Conservation (phyloP, 2,888 invertebrate genomes). For the Drosophila nigricruria region DNA sequence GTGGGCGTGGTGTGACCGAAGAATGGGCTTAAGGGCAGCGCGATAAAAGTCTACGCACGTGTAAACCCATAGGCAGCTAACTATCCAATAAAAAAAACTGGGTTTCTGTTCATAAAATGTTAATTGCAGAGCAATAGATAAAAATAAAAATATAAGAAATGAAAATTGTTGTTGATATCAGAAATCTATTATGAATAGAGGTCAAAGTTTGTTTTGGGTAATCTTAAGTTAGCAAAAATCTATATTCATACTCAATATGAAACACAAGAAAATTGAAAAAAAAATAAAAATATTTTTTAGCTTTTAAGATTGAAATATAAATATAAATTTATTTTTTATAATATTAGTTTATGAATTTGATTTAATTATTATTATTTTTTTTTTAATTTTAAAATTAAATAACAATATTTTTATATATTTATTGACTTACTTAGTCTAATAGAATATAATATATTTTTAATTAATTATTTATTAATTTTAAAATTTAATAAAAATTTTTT, state of each 20-base stretch:
- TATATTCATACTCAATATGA: neutral
- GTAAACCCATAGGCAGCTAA: conserved; percentile 2
- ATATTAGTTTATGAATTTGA: too few species aligned
- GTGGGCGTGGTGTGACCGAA: neutral
- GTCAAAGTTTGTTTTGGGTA: neutral
- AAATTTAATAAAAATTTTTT: too few species aligned
- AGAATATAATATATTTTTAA: too few species aligned
- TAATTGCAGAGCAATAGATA: conserved; percentile 8
- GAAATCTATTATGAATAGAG: neutral
- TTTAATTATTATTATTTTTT: too few species aligned
- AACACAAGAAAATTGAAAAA: too few species aligned
- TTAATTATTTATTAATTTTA: too few species aligned
- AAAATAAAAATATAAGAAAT: neutral
- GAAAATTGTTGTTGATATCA: neutral
- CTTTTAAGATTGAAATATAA: too few species aligned
- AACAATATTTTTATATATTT: too few species aligned
- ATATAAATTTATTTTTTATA: neutral
- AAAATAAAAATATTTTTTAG: neutral
- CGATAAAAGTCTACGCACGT: conserved; percentile 25
- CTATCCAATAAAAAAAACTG: conserved; percentile 29
- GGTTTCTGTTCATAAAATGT: conserved; percentile 15
- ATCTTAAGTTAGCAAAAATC: neutral
- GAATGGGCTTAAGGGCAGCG: conserved; percentile 2
- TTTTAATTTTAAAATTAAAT: too few species aligned
- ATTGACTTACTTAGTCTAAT: too few species aligned